A percentile compares a stretch with the other conserved stretches of the same genome.
Conservation (phyloP, 2,797 vertebrate genomes). For the Diceros bicornis region DNA sequence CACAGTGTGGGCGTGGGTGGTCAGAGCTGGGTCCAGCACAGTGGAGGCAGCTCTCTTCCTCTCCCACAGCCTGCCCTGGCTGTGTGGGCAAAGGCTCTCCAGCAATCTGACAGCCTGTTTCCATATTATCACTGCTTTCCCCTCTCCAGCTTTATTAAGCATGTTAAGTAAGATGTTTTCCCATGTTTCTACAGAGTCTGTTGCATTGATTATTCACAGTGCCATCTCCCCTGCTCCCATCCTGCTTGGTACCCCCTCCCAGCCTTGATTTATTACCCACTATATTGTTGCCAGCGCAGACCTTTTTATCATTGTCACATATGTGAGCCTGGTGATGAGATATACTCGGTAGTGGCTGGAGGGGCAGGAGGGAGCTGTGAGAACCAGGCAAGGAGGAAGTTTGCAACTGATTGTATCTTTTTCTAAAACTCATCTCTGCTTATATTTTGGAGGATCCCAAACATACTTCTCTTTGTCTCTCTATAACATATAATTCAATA, state of each 20-base stretch:
- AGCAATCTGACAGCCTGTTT: not conserved
- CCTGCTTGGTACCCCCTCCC: constrained; percentile 63
- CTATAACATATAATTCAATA: not conserved
- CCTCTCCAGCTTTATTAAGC: constrained; percentile 72
- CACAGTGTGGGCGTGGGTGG: no score
- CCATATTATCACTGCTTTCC: constrained; percentile 55
- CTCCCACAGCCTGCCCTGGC: not conserved
- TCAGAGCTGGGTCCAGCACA: not conserved
- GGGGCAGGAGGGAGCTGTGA: not conserved
- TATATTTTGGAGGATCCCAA: constrained; percentile 41
- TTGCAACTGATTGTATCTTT: constrained; percentile 39
- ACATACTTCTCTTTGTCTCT: not conserved
- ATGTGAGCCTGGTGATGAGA: constrained; percentile 81
- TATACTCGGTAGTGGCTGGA: constrained; percentile 58
- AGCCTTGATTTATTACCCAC: constrained; percentile 88
- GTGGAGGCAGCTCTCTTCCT: no score
- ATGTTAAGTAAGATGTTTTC: constrained; percentile 84
- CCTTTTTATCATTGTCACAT: constrained; percentile 89
- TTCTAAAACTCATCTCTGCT: constrained; percentile 58
- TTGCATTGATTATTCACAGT: constrained; percentile 87
- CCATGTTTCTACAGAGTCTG: constrained; percentile 80
- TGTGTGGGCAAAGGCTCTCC: not conserved
- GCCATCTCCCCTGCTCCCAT: constrained; percentile 78
- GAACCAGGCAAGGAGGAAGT: not conserved
- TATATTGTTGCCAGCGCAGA: constrained; percentile 86